Conservation (phyloP, 1,140 invertebrate genomes). For the Lasioglossum baleicum region DNA sequence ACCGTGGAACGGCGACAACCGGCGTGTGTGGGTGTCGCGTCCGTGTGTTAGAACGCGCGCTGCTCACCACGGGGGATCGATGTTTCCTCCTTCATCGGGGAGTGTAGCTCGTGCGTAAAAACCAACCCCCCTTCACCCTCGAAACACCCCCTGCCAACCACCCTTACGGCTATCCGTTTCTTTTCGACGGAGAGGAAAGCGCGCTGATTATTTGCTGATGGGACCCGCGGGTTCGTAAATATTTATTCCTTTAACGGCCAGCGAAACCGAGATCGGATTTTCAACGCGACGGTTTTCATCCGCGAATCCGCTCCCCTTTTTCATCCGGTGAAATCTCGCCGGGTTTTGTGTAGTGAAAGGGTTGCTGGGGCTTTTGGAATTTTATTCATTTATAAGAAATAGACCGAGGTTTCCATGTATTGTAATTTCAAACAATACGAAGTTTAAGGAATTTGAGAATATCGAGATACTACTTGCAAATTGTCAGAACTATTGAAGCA, state of each 20-base stretch:
- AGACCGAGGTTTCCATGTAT: too few relatives aligned
- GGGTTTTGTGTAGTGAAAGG: too few relatives aligned
- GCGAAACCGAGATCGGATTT: neutral
- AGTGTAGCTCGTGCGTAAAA: conserved; percentile 66
- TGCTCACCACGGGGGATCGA: conserved; percentile 53
- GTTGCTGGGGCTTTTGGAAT: too few relatives aligned
- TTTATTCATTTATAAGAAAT: too few relatives aligned
- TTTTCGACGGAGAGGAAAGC: neutral
- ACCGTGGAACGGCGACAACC: conserved; percentile 23
- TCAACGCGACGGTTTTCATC: too few relatives aligned
- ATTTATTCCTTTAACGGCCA: neutral
- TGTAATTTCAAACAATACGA: too few relatives aligned
- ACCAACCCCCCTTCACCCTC: conserved; percentile 42
- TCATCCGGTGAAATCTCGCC: too few relatives aligned
- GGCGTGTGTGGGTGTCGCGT: neutral
- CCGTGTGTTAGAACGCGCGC: neutral
- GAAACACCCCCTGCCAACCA: conserved; percentile 55
- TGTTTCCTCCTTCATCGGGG: conserved; percentile 64
- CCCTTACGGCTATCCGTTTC: conserved; percentile 38
- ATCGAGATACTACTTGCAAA: too few relatives aligned
- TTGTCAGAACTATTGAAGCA: too few relatives aligned
- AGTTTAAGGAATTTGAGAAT: too few relatives aligned
- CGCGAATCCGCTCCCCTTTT: too few relatives aligned
- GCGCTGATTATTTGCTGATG: conserved; percentile 21
- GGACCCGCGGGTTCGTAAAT: neutral